phyloP scores from a whole-genome alignment of 2,113 vertebrate genomes.

The Tapirus terrestris region DNA sequence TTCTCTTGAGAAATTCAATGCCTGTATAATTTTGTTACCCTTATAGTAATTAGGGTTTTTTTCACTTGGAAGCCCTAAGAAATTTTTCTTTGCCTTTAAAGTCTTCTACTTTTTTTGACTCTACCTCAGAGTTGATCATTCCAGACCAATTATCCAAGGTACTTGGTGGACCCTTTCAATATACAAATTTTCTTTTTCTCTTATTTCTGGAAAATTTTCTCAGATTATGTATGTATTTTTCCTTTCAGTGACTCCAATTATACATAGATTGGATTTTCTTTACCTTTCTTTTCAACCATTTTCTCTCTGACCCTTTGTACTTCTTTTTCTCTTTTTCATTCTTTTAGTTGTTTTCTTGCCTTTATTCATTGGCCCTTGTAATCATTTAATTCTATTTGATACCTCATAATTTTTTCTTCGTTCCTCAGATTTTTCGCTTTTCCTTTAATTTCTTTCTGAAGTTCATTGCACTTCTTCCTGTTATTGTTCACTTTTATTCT shows the following conservation, averaged over 20 bases:
- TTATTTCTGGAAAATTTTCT: slow-evolving; percentile 3
- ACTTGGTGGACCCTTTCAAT: neutral
- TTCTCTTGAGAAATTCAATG: slow-evolving; percentile 3
- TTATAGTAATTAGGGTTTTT: neutral
- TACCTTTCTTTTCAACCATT: neutral
- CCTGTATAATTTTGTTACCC: neutral
- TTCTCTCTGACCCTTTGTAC: neutral
- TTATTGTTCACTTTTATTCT: neutral
- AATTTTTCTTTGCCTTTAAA: neutral
- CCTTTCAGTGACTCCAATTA: neutral
- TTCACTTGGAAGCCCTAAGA: neutral
- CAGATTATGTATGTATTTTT: neutral
- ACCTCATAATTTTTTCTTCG: neutral
- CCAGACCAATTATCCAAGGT: neutral
- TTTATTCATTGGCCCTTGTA: neutral
- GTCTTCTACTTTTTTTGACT: neutral
- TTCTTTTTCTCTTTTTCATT: neutral
- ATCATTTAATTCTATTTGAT: neutral
- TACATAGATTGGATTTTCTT: neutral
- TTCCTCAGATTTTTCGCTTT: neutral
- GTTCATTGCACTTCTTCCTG: neutral
- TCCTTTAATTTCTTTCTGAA: neutral
- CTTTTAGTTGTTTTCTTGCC: neutral
- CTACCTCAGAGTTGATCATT: neutral
- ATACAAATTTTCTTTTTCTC: neutral